Evolutionary conservation across 2,113 vertebrate genomes (phyloP), one percentile per base, ranked within the genome.

Genomic region (Rhizomys pruinosus): DNA sequence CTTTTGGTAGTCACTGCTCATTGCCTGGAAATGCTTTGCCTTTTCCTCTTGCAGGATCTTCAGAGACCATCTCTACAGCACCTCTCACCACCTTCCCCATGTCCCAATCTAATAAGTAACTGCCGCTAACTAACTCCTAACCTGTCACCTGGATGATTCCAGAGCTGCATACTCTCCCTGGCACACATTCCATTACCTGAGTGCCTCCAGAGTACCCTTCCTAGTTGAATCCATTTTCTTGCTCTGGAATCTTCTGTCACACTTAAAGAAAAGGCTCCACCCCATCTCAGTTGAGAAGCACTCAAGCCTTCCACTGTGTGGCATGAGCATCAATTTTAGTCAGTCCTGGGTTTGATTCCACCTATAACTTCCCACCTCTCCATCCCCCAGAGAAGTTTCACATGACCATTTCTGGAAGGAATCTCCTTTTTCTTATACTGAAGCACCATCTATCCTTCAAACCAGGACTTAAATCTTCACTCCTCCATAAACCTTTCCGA

Each of bases 401-500:
- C 42, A 47, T 88, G 22, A 7, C 27, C 5, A 34, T 6, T 64
- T 37, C n/a, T 73, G 32, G 68, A 42, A 77, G 32, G 68, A 42
- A 89, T 27, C 22, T 94, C 44, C 44, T 42, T 32, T 55, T 79
- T 81, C 71, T 63, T 34, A 5, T n/a, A 10, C n/a, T 27, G 37
- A 59, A 89, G 52, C 11, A 13, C 7, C 71, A 77, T 93, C 23
- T 63, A 76, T 80, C 82, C 66, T 89, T 87, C 44, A 78, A 81
- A 52, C 37, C 23, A 59, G 59, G 39, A 20, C 64, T 90, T 81
- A 87, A 92, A 86, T 92, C 81, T 91, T 61, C 2, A 0, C 17
- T 86, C 71, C 68, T 59, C 85, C 88, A 82, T 87, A 91, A 95
- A 94, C 19, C 81, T 76, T 93, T 81, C 73, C 11, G 47, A 3